A percentile compares a stretch with the other conserved stretches of the same genome.
These are phyloP conservation scores for Cryptotermes secundus DNA, from an alignment of 1,140 invertebrate species.

Conservation along the genomic window DNA sequence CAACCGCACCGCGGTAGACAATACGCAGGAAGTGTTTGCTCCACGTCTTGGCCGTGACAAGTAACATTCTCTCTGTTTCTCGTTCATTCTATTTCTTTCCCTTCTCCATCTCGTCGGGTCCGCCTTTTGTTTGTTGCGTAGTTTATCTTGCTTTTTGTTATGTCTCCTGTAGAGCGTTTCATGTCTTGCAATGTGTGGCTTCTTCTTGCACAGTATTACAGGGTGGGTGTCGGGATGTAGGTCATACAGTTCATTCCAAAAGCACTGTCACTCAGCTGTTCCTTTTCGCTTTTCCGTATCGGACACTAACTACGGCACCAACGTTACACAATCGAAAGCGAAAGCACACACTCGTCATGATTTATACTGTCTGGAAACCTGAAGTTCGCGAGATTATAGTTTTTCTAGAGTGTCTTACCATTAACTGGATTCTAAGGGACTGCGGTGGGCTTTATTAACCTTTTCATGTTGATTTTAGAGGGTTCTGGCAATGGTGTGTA, in stretches of 20 bases:
- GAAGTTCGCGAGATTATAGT: too few relatives aligned
- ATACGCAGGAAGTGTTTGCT: background rate
- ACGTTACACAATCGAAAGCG: too few relatives aligned
- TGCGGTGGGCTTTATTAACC: too few relatives aligned
- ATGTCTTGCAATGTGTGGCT: background rate
- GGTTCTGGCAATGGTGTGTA: too few relatives aligned
- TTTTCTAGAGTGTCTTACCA: too few relatives aligned
- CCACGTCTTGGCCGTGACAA: background rate
- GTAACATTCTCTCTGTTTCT: background rate
- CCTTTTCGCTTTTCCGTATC: background rate
- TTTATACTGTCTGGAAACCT: too few relatives aligned
- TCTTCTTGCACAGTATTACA: background rate
- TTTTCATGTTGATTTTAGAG: too few relatives aligned
- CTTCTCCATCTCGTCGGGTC: background rate
- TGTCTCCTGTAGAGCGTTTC: background rate
- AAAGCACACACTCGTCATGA: too few relatives aligned
- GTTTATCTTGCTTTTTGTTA: slow-evolving; percentile 10
- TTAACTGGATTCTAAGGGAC: too few relatives aligned
- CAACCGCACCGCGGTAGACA: background rate
- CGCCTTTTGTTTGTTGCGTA: slow-evolving; percentile 2
- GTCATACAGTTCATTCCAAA: background rate
- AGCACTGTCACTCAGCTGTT: background rate
- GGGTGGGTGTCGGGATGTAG: background rate
- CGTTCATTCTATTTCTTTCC: background rate
- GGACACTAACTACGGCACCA: background rate